These are phyloP conservation scores for Liodrosophila aerea DNA, from an alignment of 2,888 invertebrate genomes.

Conservation along the genomic window DNA sequence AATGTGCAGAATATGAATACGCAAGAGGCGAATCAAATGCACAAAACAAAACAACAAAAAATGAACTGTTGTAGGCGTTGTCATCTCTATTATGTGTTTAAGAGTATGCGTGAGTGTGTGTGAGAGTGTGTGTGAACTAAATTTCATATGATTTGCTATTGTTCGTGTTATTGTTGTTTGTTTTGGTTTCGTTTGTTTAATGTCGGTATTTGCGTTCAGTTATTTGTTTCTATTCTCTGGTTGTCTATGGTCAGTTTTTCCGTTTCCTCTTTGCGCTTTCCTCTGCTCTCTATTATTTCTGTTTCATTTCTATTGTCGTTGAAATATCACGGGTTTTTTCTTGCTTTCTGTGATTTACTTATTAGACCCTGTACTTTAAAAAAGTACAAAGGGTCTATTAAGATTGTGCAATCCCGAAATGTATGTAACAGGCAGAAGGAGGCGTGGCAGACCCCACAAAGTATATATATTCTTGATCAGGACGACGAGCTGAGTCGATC, in stretches of 20 bases:
- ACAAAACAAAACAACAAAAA: conserved; percentile 19
- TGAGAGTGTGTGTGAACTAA: conserved; percentile 36
- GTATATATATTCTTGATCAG: no score
- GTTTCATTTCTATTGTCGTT: conserved; percentile 24
- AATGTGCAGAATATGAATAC: conserved; percentile 8
- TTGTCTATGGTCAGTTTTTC: conserved; percentile 43
- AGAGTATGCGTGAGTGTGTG: not conserved
- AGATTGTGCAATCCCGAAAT: no score
- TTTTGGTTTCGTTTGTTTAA: conserved; percentile 28
- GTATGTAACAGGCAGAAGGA: no score
- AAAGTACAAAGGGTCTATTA: no score
- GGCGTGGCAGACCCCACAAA: no score
- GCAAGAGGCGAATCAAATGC: conserved; percentile 14
- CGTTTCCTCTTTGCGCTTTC: not conserved
- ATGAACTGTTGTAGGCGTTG: conserved; percentile 24
- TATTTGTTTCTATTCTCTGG: conserved; percentile 33
- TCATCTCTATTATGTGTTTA: not conserved
- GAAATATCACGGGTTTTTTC: conserved; percentile 1
- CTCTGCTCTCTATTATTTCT: conserved; percentile 2
- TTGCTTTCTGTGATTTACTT: no score
- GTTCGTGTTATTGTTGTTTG: conserved; percentile 23
- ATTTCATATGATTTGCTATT: conserved; percentile 24
- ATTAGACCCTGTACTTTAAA: no score
- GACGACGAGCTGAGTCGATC: no score
- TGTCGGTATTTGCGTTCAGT: conserved; percentile 14